Base-by-base conservation (phyloP, 2,888 invertebrate genomes). In the Neuroscelio doddi region DNA sequence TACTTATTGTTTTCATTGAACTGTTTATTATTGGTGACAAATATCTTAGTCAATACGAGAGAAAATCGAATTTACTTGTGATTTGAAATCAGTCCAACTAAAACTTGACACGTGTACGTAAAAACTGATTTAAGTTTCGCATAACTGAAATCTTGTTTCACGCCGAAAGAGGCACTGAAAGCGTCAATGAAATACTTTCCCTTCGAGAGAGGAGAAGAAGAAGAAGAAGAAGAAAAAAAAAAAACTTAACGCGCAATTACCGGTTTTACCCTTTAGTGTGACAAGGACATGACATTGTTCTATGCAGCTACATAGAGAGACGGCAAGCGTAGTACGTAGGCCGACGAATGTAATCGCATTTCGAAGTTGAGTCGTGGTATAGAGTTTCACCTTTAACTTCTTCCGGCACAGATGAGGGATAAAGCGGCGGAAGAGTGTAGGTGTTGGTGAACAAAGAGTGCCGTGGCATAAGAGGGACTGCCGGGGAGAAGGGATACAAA, bases 241-340 rank as follows among this genome's bases (percentile, higher is more conserved):
- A n/a, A n/a, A 62, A 58, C 57, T 62, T 66, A 53, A 58, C 58
- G 66, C 62, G 50, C 62, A 66, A 62, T 66, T 50, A 58, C 57
- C 62, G 53, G 55, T 59, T 62, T 49, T 50, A 51, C 50, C 58
- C 62, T 55, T n/a, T 21, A 42, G 57, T 53, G 53, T 53, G 53
- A 58, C 62, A 50, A 58, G 45, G 62, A 58, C 50, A 49, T 51
- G 46, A 16, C 17, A 30, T 32, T 17, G 46, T 26, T 29, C 36
- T 30, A 16, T 27, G 52, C 26, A 57, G 36, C 45, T 49, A 52
- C 16, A 10, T 30, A 3, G n/a, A 21, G 5, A 21, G 2, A 3
- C n/a, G 9, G 4, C 16, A 38, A 8, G n/a, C 30, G 10, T 9
- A 1, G 9, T 1, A 9, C 30, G 30, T 10, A 30, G 5, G 10